A percentile compares a stretch with the other conserved stretches of the same genome.
Conservation (phyloP, 2,113 vertebrate genomes). For the Scomber scombrus region DNA sequence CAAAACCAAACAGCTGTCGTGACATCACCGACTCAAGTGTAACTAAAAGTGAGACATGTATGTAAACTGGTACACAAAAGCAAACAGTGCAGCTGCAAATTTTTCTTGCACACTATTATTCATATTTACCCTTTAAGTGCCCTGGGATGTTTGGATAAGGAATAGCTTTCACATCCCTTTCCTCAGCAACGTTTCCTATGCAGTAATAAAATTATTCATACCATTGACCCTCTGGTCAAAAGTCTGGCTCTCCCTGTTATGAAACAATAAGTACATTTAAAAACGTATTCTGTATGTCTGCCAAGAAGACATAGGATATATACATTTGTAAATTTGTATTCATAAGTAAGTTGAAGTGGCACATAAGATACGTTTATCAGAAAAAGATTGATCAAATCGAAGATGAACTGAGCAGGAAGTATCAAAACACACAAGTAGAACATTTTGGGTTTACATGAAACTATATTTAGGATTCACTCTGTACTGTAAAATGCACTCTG, state of each 20-base stretch:
- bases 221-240: slow-evolving; percentile 28
- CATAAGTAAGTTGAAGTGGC: not conserved
- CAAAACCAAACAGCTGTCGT: slow-evolving; percentile 9
- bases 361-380: slow-evolving; percentile 1
- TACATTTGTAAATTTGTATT: not conserved
- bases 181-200: slow-evolving; percentile 25
- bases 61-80: not conserved
- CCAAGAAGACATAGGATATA: slow-evolving; percentile 9
- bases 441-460: not conserved
- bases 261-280: slow-evolving; percentile 27
- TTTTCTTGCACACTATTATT: not conserved
- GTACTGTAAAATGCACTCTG: not conserved
- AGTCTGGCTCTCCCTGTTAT: not conserved
- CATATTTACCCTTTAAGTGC: slow-evolving; percentile 4
- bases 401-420: not conserved
- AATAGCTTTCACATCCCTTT: slow-evolving; percentile 20
- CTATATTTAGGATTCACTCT: not conserved
- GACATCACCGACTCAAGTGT: slow-evolving; percentile 1
- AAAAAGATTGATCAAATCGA: not conserved
- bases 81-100: not conserved
- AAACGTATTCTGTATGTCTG: not conserved
- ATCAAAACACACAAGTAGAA: not conserved
- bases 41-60: not conserved
- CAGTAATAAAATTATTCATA: slow-evolving; percentile 40
- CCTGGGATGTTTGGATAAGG: slow-evolving; percentile 27